phyloP scores from a whole-genome alignment of 1,140 invertebrate genomes.

The Platorchestia sp. region DNA sequence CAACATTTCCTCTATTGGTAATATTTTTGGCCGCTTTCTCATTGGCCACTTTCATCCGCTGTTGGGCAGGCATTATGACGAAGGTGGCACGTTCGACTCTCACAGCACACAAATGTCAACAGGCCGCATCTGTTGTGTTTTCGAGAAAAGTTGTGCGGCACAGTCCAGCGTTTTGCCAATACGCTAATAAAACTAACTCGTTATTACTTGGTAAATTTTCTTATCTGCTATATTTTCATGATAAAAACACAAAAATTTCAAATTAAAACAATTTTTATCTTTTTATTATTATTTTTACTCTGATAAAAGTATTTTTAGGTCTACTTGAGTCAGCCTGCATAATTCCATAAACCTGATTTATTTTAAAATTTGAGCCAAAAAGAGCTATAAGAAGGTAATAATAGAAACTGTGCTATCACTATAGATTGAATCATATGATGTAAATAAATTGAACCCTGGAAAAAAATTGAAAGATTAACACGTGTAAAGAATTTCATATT shows the following conservation, averaged over 20 bases:
- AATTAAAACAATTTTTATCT: too few relatives aligned
- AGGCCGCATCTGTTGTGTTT: constrained; percentile 2
- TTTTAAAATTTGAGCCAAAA: neutral
- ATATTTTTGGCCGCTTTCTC: constrained; percentile 59
- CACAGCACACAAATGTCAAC: neutral
- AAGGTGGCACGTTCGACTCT: neutral
- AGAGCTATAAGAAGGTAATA: neutral
- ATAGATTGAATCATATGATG: neutral
- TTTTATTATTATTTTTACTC: neutral
- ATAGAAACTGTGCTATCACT: neutral
- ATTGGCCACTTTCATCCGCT: constrained; percentile 57
- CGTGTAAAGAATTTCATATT: neutral
- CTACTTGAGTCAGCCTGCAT: neutral
- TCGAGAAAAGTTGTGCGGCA: neutral
- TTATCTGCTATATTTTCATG: neutral
- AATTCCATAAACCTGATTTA: neutral
- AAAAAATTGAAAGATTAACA: neutral
- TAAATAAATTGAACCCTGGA: neutral
- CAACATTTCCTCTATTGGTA: constrained; percentile 56
- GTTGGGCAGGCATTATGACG: constrained; percentile 45
- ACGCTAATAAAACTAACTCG: neutral
- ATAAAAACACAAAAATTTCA: neutral
- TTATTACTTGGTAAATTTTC: neutral
- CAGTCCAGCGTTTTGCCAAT: neutral
- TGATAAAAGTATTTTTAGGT: neutral